phyloP scores from a whole-genome alignment of 2,888 invertebrate genomes.

The Drepana falcataria region DNA sequence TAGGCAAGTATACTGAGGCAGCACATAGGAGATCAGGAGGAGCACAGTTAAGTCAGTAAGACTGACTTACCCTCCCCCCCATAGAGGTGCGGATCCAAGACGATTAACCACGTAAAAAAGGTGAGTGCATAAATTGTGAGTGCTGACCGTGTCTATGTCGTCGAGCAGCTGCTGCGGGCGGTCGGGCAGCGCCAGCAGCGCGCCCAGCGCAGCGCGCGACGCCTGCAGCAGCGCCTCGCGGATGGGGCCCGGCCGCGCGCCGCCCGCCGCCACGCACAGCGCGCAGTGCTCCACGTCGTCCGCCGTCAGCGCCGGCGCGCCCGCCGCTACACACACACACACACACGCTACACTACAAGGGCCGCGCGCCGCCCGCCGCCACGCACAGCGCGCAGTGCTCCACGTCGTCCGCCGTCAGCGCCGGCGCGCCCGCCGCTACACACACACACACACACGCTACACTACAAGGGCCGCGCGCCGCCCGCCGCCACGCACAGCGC shows the following conservation, averaged over 20 bases:
- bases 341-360: conserved; percentile 24
- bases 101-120: no score
- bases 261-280: conserved; percentile 86
- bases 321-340: conserved; percentile 4
- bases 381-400: conserved; percentile 93
- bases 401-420: conserved; percentile 96
- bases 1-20: no score
- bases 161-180: conserved; percentile 71
- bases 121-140: no score
- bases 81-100: no score
- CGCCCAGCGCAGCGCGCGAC: conserved; percentile 81
- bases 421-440: conserved; percentile 44
- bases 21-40: no score
- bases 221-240: conserved; percentile 80
- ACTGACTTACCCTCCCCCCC: no score
- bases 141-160: conserved; percentile 20
- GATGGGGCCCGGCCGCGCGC: conserved; percentile 75
- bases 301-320: conserved; percentile 88
- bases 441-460: not conserved
- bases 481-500: conserved; percentile 88
- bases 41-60: no score
- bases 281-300: conserved; percentile 95
- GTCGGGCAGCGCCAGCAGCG: conserved; percentile 83
- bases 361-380: conserved; percentile 83
- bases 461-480: conserved; percentile 77